Conservation (phyloP, 2,797 vertebrate genomes). For the Hemibagrus guttatus region DNA sequence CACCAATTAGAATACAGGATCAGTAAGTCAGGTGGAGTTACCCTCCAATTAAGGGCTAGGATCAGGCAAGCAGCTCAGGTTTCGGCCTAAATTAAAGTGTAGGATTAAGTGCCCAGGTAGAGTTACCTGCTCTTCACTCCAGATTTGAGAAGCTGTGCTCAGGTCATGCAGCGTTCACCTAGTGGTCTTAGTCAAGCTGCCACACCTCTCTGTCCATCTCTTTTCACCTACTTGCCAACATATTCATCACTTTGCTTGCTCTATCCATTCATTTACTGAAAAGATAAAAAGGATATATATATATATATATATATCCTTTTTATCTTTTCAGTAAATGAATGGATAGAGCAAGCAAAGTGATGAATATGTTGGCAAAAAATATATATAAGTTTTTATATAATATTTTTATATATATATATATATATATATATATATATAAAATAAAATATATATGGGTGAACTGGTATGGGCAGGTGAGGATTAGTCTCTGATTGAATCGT, state of each 20-base stretch:
- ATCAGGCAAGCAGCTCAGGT: constrained; percentile 64
- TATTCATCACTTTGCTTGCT: constrained; percentile 38
- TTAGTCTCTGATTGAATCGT: constrained; percentile 60
- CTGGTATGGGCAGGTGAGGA: constrained; percentile 57
- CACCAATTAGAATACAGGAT: constrained; percentile 62
- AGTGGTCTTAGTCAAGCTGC: constrained; percentile 52
- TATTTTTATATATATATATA: too few species aligned
- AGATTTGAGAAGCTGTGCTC: constrained; percentile 54
- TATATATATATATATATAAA: too few species aligned
- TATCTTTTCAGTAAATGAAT: too few species aligned
- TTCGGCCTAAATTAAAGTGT: constrained; percentile 66
- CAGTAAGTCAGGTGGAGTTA: constrained; percentile 63
- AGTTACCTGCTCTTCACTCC: constrained; percentile 62
- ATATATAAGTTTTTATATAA: too few species aligned
- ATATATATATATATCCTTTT: too few species aligned
- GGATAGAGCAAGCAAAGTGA: too few species aligned
- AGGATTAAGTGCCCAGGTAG: constrained; percentile 71
- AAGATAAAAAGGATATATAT: constrained; percentile 5
- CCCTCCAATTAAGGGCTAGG: constrained; percentile 56
- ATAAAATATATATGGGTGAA: constrained; percentile 23
- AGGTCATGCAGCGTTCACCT: constrained; percentile 62
- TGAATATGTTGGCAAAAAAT: too few species aligned
- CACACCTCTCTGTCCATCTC: constrained; percentile 32
- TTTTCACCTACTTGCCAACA: constrained; percentile 19
- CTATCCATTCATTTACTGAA: constrained; percentile 34